Evolutionary conservation across 2,113 vertebrate genomes (phyloP).

Genomic region (Odocoileus hemionus): DNA sequence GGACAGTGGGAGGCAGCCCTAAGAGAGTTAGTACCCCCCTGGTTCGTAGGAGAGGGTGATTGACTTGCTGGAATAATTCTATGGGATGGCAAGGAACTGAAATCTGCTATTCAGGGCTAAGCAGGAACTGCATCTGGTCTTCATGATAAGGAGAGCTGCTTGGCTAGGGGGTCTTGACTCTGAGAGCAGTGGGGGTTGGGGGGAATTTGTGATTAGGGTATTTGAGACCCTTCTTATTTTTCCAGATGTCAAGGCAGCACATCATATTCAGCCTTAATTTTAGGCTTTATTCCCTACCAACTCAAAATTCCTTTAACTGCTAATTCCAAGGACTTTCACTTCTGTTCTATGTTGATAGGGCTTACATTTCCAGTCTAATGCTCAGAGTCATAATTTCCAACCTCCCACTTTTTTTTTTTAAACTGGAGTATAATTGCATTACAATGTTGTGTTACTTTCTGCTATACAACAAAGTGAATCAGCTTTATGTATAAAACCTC

Average conservation of each 20-base stretch:
- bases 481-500: background rate
- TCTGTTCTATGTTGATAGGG: background rate
- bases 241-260: background rate
- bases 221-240: background rate
- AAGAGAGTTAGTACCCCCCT: background rate
- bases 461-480: background rate
- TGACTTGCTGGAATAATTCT: background rate
- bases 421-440: background rate
- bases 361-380: background rate
- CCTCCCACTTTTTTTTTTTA: background rate
- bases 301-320: background rate
- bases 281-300: background rate
- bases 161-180: background rate
- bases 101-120: background rate
- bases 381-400: background rate
- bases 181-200: background rate
- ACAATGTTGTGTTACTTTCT: background rate
- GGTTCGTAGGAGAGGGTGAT: background rate
- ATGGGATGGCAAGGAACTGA: background rate
- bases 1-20: background rate
- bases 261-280: background rate
- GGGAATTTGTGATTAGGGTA: background rate
- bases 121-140: background rate
- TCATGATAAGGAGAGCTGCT: background rate
- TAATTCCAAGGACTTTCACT: background rate